Evolutionary conservation across 1,140 invertebrate species (phyloP).

Genomic region (Forficula auricularia): DNA sequence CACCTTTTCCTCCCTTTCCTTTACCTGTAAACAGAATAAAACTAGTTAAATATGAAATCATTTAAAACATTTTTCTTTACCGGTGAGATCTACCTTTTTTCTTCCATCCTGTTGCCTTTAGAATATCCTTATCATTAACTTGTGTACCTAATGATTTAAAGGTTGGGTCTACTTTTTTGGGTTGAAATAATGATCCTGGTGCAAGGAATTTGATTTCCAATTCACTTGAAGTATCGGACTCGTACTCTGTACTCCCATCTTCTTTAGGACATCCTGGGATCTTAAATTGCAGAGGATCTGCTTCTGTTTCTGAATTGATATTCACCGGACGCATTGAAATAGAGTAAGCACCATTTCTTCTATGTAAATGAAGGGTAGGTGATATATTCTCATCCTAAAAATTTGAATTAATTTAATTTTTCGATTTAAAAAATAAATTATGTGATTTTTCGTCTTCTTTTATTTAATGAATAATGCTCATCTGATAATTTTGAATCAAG

Average conservation of each 20-base stretch:
- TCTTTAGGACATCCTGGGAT: not conserved
- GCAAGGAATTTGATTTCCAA: conserved; percentile 5
- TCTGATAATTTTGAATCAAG: no score
- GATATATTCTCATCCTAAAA: no score
- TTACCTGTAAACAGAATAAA: no score
- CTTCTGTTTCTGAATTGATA: not conserved
- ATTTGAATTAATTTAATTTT: no score
- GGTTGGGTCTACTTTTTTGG: not conserved
- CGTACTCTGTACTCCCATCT: not conserved
- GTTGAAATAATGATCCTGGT: not conserved
- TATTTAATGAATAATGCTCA: no score
- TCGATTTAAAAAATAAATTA: no score
- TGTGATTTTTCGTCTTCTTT: no score
- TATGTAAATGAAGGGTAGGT: not conserved
- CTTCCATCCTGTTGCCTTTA: no score
- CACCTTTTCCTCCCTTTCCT: no score
- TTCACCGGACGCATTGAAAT: conserved; percentile 1
- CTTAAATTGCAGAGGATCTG: conserved; percentile 2
- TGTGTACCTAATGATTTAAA: not conserved
- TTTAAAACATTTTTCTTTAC: no score
- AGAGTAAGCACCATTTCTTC: not conserved
- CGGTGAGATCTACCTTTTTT: no score
- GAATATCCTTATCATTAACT: not conserved
- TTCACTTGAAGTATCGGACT: not conserved
- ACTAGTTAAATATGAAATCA: no score